Evolutionary conservation across 2,797 vertebrate genomes (phyloP), one percentile per base, ranked within the genome.

Genomic region (Limnodromus scolopaceus): DNA sequence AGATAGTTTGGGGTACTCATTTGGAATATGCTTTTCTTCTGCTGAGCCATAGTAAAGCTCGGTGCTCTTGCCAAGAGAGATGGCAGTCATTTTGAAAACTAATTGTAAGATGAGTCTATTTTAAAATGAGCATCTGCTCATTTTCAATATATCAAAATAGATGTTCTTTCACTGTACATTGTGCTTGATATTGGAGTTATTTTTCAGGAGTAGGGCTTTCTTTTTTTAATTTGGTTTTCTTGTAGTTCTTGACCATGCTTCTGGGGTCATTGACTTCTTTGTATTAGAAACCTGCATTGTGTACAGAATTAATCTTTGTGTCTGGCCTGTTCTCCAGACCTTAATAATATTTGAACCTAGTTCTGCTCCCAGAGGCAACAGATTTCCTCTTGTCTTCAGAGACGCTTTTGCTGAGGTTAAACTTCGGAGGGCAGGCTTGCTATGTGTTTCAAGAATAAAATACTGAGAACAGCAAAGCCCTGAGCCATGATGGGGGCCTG

Each of bases 41-140:
- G 49, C 69, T 60, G 41, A 95, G 60, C 70, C 51, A 12, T 39
- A 54, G 84, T 65, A 72, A 84, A 95, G 60, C 81, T 92, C 8
- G 0, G 30, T 66, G 79, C 38, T 89, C 65, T 71, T 87, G 93
- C 93, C 89, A 91, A 34, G 71, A 87, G 89, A 64, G 76, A 86
- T 88, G 82, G 89, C 85, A 93, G 84, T 92, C 20, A 71, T 88
- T 94, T 96, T 94, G 82, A 86, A 48, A 61, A 79, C 39, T 94
- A 86, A 92, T 92, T 86, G 69, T 78, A 48, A 63, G 48, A 81
- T 77, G 65, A 90, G 38, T 88, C 85, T 92, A 58, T 93, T 93
- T 95, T 91, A 89, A 89, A 92, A 88, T 48, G 19, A 88, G 60
- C 4, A 1, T 91, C 82, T 92, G 84, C 72, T 93, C 58, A 24